Percentiles rank a stretch among this genome's conserved stretches.
Conservation (phyloP, 2,888 invertebrate genomes). For the Dolichomitus sp. region DNA sequence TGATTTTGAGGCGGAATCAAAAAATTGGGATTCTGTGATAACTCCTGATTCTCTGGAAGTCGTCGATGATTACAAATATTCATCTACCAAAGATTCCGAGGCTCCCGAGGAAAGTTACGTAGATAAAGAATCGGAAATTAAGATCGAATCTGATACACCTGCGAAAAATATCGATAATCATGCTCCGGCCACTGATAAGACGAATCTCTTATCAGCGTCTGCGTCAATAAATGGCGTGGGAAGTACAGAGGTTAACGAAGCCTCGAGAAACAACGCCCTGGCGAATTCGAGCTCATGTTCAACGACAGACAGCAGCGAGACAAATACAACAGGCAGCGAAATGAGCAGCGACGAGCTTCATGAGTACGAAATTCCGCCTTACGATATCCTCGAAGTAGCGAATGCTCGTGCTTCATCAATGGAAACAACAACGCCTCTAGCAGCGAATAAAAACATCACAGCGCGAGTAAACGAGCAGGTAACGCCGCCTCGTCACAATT, state of each 20-base stretch:
- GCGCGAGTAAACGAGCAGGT: not conserved
- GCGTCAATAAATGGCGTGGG: conserved; percentile 20
- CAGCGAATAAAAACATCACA: not conserved
- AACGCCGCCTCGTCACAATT: conserved; percentile 37
- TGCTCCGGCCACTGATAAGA: conserved; percentile 63
- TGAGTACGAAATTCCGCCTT: conserved; percentile 79
- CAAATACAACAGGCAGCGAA: conserved; percentile 78
- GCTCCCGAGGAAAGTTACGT: not conserved
- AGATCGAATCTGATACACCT: conserved; percentile 9
- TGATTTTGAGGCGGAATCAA: conserved; percentile 30
- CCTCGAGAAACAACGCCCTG: conserved; percentile 12
- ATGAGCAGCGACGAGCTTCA: conserved; percentile 81
- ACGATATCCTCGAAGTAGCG: conserved; percentile 8
- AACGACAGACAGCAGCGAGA: conserved; percentile 76
- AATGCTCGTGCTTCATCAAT: not conserved
- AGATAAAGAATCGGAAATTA: conserved; percentile 15
- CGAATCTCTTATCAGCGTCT: conserved; percentile 58
- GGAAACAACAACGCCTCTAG: not conserved
- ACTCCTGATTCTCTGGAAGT: conserved; percentile 83
- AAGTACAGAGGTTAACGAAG: conserved; percentile 41
- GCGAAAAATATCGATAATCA: conserved; percentile 21
- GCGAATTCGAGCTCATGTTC: conserved; percentile 62
- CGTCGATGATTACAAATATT: conserved; percentile 33
- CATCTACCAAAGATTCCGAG: conserved; percentile 16
- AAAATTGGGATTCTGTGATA: conserved; percentile 75